phyloP scores from a whole-genome alignment of 2,113 vertebrate genomes.

The Notechis scutatus region DNA sequence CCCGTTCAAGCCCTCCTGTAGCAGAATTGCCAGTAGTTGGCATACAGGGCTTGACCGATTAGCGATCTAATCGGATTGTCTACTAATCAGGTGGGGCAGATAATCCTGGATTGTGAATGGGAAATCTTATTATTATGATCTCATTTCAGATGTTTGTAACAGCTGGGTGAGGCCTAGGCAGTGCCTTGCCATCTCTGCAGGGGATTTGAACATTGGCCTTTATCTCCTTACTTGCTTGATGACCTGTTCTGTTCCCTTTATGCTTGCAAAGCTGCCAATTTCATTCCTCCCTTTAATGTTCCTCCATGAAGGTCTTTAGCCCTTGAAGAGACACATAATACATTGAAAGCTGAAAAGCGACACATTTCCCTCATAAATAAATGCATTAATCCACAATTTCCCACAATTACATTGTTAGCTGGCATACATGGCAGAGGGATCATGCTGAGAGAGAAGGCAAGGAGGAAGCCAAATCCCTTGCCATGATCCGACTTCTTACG shows the following conservation, averaged over 20 bases:
- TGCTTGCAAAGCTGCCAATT: background rate
- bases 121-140: constrained; percentile 35
- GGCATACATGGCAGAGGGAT: background rate
- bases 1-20: background rate
- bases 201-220: background rate
- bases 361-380: background rate
- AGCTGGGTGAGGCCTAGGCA: background rate
- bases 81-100: constrained; percentile 3
- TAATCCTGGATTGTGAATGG: constrained; percentile 17
- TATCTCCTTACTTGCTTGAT: too few relatives aligned
- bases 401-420: background rate
- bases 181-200: background rate
- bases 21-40: background rate
- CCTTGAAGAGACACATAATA: background rate
- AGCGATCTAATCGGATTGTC: constrained; percentile 23
- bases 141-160: constrained; percentile 13
- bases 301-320: background rate
- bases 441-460: background rate
- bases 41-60: background rate
- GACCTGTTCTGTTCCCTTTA: background rate
- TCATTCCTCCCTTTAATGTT: background rate
- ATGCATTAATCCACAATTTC: background rate
- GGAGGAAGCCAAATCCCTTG: background rate
- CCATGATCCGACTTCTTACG: background rate
- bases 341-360: background rate